Evolutionary conservation across 2,888 invertebrate genomes (phyloP), one percentile per base, ranked within the genome.

Genomic region (Apotomis turbidana): DNA sequence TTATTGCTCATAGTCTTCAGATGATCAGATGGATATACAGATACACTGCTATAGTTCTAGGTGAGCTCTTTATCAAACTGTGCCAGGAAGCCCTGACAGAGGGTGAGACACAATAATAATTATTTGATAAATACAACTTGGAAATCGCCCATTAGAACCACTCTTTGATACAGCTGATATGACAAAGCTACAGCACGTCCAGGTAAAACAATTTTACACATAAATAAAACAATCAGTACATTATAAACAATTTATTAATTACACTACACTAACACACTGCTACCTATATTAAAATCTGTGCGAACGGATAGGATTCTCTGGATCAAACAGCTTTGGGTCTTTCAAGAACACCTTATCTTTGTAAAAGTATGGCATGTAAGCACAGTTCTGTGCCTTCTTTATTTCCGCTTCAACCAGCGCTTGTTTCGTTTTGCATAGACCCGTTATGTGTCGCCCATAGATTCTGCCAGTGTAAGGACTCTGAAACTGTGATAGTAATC

Each of bases 391-490:
- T 0, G 98, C 96, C 83, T 96, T 96, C 0, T 79, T 81, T 52
- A 98, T 97, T 85, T 97, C 97, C 5, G 81, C 84, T 83, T 97
- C 96, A 0, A 99, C 95, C 78, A 94, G 88, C 59, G 93, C 93
- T 80, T 99, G 98, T 85, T 98, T 97, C 6, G 90, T 85, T 83
- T 95, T 94, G 85, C 99, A 99, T 58, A 99, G 94, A 0, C 99
- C 98, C 4, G 99, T 99, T 57, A 99, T 97, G 81, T 99, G 97
- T 69, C 96, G 95, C 0, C 97, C 98, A 85, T 99, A 99, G 75
- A 99, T 95, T 77, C 96, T 94, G 0, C 99, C 99, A 0, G 99
- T 99, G 85, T 97, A 98, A 0, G 98, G 96, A 49, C 99, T 99
- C 83, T 99, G 97, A 88, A 99, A 99, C 87, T 99, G 99, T 0